A percentile compares a stretch with the other conserved stretches of the same genome.
Conservation (phyloP, 2,113 vertebrate species). For the Oophaga pumilio region DNA sequence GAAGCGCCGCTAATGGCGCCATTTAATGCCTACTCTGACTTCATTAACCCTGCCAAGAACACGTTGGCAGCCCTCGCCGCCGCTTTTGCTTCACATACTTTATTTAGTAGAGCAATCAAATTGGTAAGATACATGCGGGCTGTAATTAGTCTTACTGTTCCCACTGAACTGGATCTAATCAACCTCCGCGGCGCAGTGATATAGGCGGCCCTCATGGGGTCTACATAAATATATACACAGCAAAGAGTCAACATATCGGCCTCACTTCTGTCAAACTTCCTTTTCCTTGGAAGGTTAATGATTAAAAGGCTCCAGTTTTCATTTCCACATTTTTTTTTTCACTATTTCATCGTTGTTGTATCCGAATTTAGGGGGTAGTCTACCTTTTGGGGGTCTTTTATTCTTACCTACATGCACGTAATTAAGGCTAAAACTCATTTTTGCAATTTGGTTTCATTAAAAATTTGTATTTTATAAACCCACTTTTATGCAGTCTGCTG, state of each 20-base stretch:
- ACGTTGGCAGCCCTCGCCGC: constrained; percentile 31
- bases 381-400: no score
- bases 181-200: constrained; percentile 2
- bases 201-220: not conserved
- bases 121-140: constrained; percentile 15
- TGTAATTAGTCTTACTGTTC: constrained; percentile 54
- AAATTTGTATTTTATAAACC: no score
- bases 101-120: constrained; percentile 47
- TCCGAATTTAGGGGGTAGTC: no score
- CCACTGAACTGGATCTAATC: constrained; percentile 43
- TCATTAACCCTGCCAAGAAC: constrained; percentile 44
- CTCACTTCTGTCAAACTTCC: not conserved
- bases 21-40: constrained; percentile 22
- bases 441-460: no score
- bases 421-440: no score
- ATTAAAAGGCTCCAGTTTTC: not conserved
- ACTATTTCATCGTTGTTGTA: not conserved
- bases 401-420: no score
- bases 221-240: not conserved
- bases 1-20: constrained; percentile 6
- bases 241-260: not conserved
- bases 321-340: not conserved
- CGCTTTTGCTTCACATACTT: constrained; percentile 4
- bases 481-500: no score
- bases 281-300: not conserved